These are phyloP conservation scores for Hemithea aestivaria DNA, from an alignment of 2,888 invertebrate genomes.

Conservation along the genomic window DNA sequence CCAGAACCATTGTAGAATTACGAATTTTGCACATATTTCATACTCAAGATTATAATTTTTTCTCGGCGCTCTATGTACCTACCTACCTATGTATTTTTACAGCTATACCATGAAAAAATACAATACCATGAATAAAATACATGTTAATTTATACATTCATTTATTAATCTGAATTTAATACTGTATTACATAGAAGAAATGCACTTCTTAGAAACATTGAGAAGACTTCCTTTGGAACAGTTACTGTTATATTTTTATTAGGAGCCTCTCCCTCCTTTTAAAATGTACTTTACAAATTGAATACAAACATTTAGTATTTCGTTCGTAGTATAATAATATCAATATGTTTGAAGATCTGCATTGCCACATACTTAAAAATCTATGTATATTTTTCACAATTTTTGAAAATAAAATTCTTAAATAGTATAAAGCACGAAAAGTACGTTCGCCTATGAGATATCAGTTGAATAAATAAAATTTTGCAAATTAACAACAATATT, in stretches of 20 bases:
- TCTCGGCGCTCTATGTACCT: too few species aligned
- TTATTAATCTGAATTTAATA: slow-evolving; percentile 86
- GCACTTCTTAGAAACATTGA: slow-evolving; percentile 94
- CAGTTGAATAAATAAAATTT: slow-evolving; percentile 75
- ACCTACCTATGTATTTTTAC: too few species aligned
- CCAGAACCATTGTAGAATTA: too few species aligned
- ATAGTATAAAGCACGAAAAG: slow-evolving; percentile 63
- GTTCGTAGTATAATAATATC: slow-evolving; percentile 58
- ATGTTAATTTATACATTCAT: slow-evolving; percentile 67
- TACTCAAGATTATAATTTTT: too few species aligned
- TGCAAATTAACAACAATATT: slow-evolving; percentile 75
- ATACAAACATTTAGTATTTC: slow-evolving; percentile 56
- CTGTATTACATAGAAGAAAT: slow-evolving; percentile 95
- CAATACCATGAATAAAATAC: slow-evolving; percentile 17
- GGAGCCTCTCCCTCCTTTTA: slow-evolving; percentile 54
- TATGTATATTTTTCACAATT: slow-evolving; percentile 77
- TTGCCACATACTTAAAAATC: slow-evolving; percentile 79
- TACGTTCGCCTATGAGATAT: slow-evolving; percentile 66
- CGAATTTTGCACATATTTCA: too few species aligned
- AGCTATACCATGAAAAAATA: neutral
- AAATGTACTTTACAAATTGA: slow-evolving; percentile 53
- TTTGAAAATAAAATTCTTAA: slow-evolving; percentile 67
- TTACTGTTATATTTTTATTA: slow-evolving; percentile 39
- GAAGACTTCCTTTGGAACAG: slow-evolving; percentile 85
- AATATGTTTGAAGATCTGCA: slow-evolving; percentile 76